Base-by-base conservation (phyloP, 2,113 vertebrate species). In the Mirounga angustirostris region DNA sequence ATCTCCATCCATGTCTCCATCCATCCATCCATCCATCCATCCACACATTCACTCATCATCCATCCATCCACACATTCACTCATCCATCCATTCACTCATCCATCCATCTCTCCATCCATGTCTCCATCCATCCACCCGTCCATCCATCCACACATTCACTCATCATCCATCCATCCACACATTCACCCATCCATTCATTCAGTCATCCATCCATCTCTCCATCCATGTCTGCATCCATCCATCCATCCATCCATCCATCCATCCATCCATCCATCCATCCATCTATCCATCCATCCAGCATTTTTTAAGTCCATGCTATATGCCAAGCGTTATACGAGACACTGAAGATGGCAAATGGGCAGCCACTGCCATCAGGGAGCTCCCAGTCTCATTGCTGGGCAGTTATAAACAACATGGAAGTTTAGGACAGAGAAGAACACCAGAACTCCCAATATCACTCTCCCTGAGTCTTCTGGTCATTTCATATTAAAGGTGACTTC, bases 61-160 rank as follows among this genome's bases (percentile, higher is more conserved):
- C 15, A 2, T 1, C 13, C 6, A 1, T 13, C 12, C 19, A 21
- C 19, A n/a, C 3, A 18, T 7, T 11, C 28, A 30, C 36, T 3
- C 8, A 24, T 33, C 6, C 2, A 16, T 7, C 19, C 30, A 74
- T 6, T 2, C 10, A 15, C 46, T 36, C 3, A 52, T 36, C 1
- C 4, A 21, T 10, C 12, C 3, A 13, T 4, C 28, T 24, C 65
- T 2, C 1, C 2, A 12, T 50, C 3, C 2, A 30, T 40, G 40
- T 40, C 40, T 22, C 26, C 4, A 13, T 54, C 2, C 1, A 7
- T 3, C 10, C 3, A 16, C 2, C 36, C 36, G 36, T 36, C 36
- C 36, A 36, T 30, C 16, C 19, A 40, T 4, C 21, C 2, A 22
- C 30, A 24, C 12, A 18, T 18, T 30, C 19, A 15, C 5, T 12